phyloP scores from a whole-genome alignment of 92 coral and sea anemone species.

The Porites divaricata region DNA sequence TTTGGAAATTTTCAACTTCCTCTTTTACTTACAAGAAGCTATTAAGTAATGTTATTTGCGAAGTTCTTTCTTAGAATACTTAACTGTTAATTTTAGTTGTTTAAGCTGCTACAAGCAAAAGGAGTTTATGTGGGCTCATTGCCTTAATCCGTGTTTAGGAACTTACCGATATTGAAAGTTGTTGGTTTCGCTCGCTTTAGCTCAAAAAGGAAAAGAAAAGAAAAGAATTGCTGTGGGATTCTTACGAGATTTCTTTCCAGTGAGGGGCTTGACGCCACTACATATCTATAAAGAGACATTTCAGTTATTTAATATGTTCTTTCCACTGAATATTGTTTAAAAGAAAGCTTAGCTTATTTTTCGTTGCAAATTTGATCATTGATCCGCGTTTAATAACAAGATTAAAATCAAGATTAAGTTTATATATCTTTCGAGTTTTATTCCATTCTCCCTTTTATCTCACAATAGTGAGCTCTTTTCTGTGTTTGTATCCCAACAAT shows the following conservation, averaged over 20 bases:
- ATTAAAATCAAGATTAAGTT: no score
- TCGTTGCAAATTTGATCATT: no score
- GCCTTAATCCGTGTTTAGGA: neutral
- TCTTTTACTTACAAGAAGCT: neutral
- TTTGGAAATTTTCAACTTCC: neutral
- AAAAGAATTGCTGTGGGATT: no score
- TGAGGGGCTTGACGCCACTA: no score
- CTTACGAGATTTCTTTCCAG: no score
- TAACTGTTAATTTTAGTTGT: neutral
- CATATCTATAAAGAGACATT: no score
- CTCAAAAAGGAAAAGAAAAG: neutral
- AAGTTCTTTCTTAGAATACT: neutral
- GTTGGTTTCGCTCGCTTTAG: neutral
- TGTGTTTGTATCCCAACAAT: neutral
- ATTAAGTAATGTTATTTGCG: neutral
- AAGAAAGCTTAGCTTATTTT: no score
- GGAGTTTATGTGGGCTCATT: neutral
- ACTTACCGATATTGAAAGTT: neutral
- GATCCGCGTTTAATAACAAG: no score
- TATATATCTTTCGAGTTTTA: neutral
- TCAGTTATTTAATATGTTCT: no score
- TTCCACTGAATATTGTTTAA: no score
- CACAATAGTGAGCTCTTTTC: neutral
- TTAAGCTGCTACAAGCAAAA: neutral
- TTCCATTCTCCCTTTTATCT: neutral